Base-by-base conservation (phyloP, 2,797 vertebrate genomes). In the Lithobates sylvaticus region DNA sequence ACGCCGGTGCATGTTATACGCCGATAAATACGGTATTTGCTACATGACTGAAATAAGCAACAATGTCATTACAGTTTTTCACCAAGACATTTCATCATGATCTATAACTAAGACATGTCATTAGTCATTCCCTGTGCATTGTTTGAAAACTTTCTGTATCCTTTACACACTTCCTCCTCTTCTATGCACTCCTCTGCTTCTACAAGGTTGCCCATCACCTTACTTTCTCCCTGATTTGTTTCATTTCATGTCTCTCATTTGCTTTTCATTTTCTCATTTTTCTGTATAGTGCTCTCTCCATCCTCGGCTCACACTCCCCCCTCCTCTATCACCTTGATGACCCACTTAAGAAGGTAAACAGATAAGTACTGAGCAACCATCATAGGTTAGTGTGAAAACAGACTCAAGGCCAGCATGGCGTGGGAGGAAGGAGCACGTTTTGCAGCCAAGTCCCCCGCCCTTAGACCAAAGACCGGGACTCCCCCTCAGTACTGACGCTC, bases 301-400 rank as follows among this genome's bases (percentile, higher is more conserved):
- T 47, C 54, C 23, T 72, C 27, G 5, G 26, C 36, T 23, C 27
- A 65, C 23, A 26, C 80, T 36, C 18, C 29, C 10, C 68, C 75
- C 21, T 23, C 50, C 27, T 70, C 27, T 4, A 21, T 69, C 26
- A 32, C 27, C 58, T 69, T 58, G 2, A 69, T 42, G 67, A 67
- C 76, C 69, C 69, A 85, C 42, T 79, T 85, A 16, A 82, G 5
- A n/a, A 73, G 23, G 18, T 50, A 44, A 78, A 54, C 21, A 74
- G 69, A 67, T 75, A 54, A 80, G 27, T n/a, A 67, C 69, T 70
- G 21, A 42, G 26, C 61, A 70, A 23, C 64, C n/a, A n/a, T 61
- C 15, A 78, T 39, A 32, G 21, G 10, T 61, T 36, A n/a, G 15
- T 44, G 16, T 61, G 69, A 78, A 72, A 84, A 69, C 74, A 77